Conservation (phyloP, 2,113 vertebrate species). For the Chrysemys picta region DNA sequence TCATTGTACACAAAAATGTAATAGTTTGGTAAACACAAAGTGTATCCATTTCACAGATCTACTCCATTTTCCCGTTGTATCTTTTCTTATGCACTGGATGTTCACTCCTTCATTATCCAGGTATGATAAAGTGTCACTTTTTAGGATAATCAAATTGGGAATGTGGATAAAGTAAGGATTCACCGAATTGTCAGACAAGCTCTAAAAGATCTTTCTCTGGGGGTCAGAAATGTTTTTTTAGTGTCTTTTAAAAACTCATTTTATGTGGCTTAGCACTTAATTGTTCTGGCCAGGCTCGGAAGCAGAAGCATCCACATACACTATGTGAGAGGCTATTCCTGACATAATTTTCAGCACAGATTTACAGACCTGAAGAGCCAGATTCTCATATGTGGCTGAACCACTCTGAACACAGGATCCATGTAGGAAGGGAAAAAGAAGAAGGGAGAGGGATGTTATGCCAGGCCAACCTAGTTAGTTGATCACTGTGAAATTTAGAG, state of each 20-base stretch:
- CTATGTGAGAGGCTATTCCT: background rate
- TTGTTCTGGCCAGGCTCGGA: background rate
- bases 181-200: background rate
- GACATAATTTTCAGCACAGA: background rate
- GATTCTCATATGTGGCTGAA: background rate
- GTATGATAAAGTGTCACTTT: constrained; percentile 29
- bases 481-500: background rate
- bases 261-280: background rate
- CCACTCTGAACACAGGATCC: background rate
- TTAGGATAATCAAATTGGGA: constrained; percentile 29
- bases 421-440: background rate
- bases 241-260: background rate
- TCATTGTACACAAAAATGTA: background rate
- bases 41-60: background rate
- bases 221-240: background rate
- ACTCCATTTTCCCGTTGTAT: background rate
- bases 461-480: background rate
- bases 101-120: background rate
- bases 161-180: background rate
- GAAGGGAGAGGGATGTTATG: background rate
- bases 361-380: background rate
- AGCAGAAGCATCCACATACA: background rate
- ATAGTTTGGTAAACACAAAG: constrained; percentile 44
- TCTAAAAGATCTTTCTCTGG: background rate
- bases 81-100: constrained; percentile 6